A percentile compares a stretch with the other conserved stretches of the same genome.
These are phyloP conservation scores for Latrodectus hesperus DNA, from an alignment of 2,888 invertebrate species.

Conservation along the genomic window DNA sequence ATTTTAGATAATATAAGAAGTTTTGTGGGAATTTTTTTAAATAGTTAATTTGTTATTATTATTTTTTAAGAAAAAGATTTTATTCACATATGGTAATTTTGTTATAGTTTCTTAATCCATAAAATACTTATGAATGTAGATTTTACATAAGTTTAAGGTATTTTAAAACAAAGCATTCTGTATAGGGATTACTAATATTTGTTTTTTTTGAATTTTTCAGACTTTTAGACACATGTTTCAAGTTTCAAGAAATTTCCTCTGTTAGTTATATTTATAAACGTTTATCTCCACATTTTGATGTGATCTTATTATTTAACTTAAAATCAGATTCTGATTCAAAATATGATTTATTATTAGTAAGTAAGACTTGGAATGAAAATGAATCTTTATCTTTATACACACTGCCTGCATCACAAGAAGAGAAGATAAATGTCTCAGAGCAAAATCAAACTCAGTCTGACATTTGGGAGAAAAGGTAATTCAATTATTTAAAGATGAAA, in stretches of 20 bases:
- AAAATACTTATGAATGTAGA: not conserved
- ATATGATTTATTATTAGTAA: not conserved
- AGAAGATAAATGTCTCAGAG: too few relatives aligned
- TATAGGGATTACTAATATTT: not conserved
- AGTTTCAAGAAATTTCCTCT: not conserved
- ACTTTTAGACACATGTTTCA: slow-evolving; percentile 22
- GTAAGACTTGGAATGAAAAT: not conserved
- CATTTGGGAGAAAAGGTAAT: too few relatives aligned
- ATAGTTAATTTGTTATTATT: too few relatives aligned
- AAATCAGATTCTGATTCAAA: not conserved
- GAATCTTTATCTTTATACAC: too few relatives aligned
- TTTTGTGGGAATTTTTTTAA: too few relatives aligned
- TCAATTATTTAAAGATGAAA: too few relatives aligned
- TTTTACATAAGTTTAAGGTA: not conserved
- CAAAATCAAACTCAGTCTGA: too few relatives aligned
- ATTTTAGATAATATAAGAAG: too few relatives aligned
- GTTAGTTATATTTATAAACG: slow-evolving; percentile 35
- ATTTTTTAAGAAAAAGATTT: too few relatives aligned
- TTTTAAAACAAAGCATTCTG: not conserved
- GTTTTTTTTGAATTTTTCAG: slow-evolving; percentile 16
- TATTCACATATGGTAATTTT: too few relatives aligned
- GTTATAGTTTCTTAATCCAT: too few relatives aligned
- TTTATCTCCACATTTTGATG: not conserved
- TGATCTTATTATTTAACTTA: slow-evolving; percentile 10
- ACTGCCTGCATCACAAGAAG: not conserved